Evolutionary conservation across 2,888 invertebrate species (phyloP), one percentile per base, ranked within the genome.

Genomic region (Nomada lathburiana): DNA sequence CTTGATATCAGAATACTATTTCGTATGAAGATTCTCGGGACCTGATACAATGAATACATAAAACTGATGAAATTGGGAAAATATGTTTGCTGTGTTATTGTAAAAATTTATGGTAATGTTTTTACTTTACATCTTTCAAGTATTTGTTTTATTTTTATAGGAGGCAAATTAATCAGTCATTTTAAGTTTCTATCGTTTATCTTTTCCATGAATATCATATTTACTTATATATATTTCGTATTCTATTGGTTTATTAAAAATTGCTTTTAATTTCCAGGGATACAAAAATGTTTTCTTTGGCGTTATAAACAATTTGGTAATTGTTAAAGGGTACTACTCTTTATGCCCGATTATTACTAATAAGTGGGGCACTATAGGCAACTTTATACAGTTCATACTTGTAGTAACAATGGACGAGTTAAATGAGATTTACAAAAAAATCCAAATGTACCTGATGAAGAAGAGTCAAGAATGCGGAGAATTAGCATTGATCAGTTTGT

Each of bases 401-500:
- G 7, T 3, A 23, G 20, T 3, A 10, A 65, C 1, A 57, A 77
- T 76, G 82, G 62, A 67, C 5, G 62, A 74, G 11, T 13, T 73
- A 9, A 73, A 23, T n/a, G 64, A 52, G 13, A 84, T 87, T 67
- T 80, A 84, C 16, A 82, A 80, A 29, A 78, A 84, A 70, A 65
- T 90, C 68, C 80, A 91, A 86, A 83, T 70, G 42, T 79, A 85
- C 9, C 69, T 91, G 50, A 88, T 89, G 80, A 88, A 80, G 18
- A 88, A 86, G 42, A 84, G 90, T 44, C 55, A 76, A 11, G 85
- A 89, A 53, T 84, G 80, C 18, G 90, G 84, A 1, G 73, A 85
- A 68, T 73, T 92, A 16, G 80, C 83, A 36, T 90, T 86, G 72
- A 78, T 93, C 1, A 86, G 83, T 13, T 89, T 90, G 1, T 83